Evolutionary conservation across 2,888 invertebrate genomes (phyloP), one percentile per base, ranked within the genome.

Genomic region (Archips crataeganus): DNA sequence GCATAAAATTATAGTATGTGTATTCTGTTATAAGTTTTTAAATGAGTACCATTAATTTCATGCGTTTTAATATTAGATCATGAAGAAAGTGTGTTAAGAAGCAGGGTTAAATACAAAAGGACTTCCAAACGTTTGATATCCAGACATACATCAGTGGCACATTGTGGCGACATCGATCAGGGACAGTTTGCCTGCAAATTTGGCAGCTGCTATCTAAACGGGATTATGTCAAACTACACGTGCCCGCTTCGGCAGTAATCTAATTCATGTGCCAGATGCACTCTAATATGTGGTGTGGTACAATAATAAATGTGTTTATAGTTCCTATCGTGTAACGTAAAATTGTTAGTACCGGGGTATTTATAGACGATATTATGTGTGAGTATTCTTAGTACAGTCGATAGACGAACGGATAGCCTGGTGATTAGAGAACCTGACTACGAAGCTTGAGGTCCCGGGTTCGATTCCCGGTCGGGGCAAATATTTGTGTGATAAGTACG

Each of bases 131-230:
- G 80, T 86, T 84, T 84, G 82, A 84, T 84, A 86, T 78, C 79
- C 79, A 65, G 66, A 61, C 79, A 80, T 84, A 83, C 81, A 85
- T 87, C 86, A 86, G 81, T 77, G 82, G 85, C 87, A 87, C 83
- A 87, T 87, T 90, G 90, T 85, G 88, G 89, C 78, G 87, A 88
- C 90, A 90, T 89, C 87, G 84, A 89, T 90, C 90, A 89, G 84
- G 85, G 86, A 86, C 85, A 86, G 88, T 86, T 86, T 87, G 87
- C 88, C 85, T 83, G 85, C 87, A 88, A 89, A 91, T 89, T 91
- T 91, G 90, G 88, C 90, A 90, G 87, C 87, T 83, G 86, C 84
- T 84, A 84, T 84, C 87, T 85, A 81, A 84, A 84, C 83, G 83
- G 87, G 88, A 87, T 89, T 90, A 81, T 62, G 75, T 72, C 45